Evolutionary conservation across 2,888 invertebrate species (phyloP), one percentile per base, ranked within the genome.

Genomic region (Dryobota labecula): DNA sequence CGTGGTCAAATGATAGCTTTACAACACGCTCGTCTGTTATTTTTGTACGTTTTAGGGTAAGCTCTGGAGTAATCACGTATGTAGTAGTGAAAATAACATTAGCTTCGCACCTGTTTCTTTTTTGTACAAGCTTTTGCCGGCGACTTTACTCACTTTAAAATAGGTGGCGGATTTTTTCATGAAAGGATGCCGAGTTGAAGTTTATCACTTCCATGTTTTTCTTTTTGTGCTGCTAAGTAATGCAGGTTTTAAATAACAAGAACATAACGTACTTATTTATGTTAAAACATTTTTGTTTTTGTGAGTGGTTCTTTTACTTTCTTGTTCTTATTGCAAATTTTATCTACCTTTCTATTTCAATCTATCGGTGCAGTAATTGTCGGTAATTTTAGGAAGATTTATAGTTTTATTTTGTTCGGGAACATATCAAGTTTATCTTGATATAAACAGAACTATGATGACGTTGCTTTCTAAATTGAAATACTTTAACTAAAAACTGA

Each of bases 71-170:
- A 73, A 82, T 78, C 78, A 68, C 73, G 70, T 76, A 65, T 78
- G 73, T 73, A 70, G 82, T 70, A 65, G 73, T 49, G 70, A 65
- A 78, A 80, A 81, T 58, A 76, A 76, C 71, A 81, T 79, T 78
- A 80, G 61, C 82, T 65, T 36, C 11, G 11, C 54, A 70, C 70
- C 60, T 70, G 73, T 80, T 80, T 33, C 49, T 78, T 68, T 68
- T 73, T 82, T 82, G 65, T 45, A 64, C 66, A 65, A 53, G 54
- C 38, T 66, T 72, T 69, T 57, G 24, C 61, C 45, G 20, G 53
- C 47, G 47, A 67, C 41, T 81, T 57, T 64, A 24, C 54, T 76
- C 61, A n/a, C 64, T 53, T 54, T 63, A 36, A 75, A 78, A 78
- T 45, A 65, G 64, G 36, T 36, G 56, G 47, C 13, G 45, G 49